Conservation (phyloP, 2,113 vertebrate genomes). For the Gadus macrocephalus region DNA sequence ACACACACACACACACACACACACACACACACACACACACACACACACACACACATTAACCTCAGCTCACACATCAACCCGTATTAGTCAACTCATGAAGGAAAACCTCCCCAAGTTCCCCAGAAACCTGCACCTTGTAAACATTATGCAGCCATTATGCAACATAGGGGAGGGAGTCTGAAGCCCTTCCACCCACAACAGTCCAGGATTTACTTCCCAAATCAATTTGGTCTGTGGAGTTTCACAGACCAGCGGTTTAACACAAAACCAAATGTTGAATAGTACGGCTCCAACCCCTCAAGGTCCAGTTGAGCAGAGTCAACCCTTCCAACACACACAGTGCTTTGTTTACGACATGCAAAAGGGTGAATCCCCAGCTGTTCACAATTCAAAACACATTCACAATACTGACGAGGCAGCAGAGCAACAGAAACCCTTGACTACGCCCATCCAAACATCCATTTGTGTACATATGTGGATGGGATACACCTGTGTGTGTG, state of each 20-base stretch:
- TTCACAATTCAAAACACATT: slow-evolving; percentile 45
- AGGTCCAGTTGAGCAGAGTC: not conserved
- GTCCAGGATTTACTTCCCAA: slow-evolving; percentile 24
- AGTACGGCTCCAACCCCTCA: slow-evolving; percentile 28
- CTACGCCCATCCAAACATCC: not conserved
- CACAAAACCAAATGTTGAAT: slow-evolving; percentile 1
- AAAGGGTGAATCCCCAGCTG: slow-evolving; percentile 39
- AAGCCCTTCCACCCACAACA: too few species aligned
- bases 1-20: too few species aligned
- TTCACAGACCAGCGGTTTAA: slow-evolving; percentile 27
- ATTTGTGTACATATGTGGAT: slow-evolving; percentile 4
- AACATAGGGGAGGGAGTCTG: too few species aligned
- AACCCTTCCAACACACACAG: slow-evolving; percentile 35
- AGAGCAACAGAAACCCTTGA: slow-evolving; percentile 35
- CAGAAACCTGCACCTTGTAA: too few species aligned
- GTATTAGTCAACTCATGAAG: too few species aligned
- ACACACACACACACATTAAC: too few species aligned
- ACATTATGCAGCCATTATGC: too few species aligned
- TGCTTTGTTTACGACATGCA: slow-evolving; percentile 51
- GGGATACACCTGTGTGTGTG: not conserved
- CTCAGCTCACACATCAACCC: too few species aligned
- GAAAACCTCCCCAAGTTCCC: too few species aligned
- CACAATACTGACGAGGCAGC: slow-evolving; percentile 27
- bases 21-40: too few species aligned
- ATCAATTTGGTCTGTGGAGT: not conserved